Base-by-base conservation (phyloP, 92 coral and sea anemone species). In the Epizoanthus ramosus region DNA sequence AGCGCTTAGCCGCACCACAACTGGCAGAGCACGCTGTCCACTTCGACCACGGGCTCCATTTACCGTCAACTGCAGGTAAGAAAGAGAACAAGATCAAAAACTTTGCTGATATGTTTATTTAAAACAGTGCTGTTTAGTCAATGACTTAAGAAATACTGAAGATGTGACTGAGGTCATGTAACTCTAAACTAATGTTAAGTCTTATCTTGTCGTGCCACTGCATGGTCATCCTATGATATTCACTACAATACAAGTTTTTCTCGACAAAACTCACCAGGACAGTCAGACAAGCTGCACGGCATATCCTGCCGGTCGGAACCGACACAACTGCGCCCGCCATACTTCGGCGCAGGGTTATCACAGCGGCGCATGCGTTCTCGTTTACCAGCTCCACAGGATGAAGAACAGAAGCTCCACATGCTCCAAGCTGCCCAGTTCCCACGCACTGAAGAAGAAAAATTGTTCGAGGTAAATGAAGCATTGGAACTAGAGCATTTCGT, bases 371-470 rank as follows among this genome's bases (percentile, higher is more conserved):
- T 95, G 84, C 99, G 99, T 80, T 93, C 94, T 75, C 99, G 88
- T 81, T 94, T 95, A 19, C 99, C 99, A 69, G 99, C 93, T 18
- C 99, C 99, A 83, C 99, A 97, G 31, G 87, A 89, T 23, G 92
- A 87, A 7, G 99, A 97, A 74, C 99, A 97, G 86, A 87, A 92
- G 52, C 97, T 94, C 99, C 99, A 97, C 92, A 90, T 90, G 75
- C 80, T 90, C 99, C 99, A 97, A 10, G 95, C 84, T 57, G 95
- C 98, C 99, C 99, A 97, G 84, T 97, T 97, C 7, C 99, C 99
- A 54, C 94, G 89, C 59, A 97, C 99, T 97, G 87, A 22, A 68
- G 85, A 58, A 73, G 3, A 41, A 23, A 66, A 85, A 28, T 50
- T 9, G 54, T 12, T 50, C 14, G 54, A 50, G 54, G 54, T 50